phyloP scores from a whole-genome alignment of 2,797 vertebrate species.

The Trematomus bernacchii region DNA sequence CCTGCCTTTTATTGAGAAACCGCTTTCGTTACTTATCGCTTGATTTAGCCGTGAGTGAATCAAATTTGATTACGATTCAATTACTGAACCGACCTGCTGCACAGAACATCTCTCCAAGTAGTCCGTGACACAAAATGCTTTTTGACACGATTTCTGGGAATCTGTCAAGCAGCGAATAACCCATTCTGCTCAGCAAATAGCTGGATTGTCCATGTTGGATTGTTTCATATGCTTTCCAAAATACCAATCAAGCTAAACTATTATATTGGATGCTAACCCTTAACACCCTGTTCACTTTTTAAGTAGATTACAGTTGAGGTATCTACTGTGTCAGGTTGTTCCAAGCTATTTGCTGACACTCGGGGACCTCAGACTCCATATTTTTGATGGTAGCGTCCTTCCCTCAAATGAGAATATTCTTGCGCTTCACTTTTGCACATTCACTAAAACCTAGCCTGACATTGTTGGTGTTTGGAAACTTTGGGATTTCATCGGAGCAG shows the following conservation, averaged over 20 bases:
- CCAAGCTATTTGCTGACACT: not conserved
- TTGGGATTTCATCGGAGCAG: not conserved
- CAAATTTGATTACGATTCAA: constrained; percentile 42
- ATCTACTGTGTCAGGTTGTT: not conserved
- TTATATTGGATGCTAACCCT: not conserved
- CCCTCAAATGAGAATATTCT: constrained; percentile 4
- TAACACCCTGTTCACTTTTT: not conserved
- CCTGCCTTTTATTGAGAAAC: not conserved
- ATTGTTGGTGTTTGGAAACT: constrained; percentile 3
- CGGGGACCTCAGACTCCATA: not conserved
- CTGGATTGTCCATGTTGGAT: constrained; percentile 1
- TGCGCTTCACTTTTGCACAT: constrained; percentile 3
- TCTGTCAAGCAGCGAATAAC: constrained; percentile 22
- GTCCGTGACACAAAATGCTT: constrained; percentile 12
- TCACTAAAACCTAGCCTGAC: constrained; percentile 5
- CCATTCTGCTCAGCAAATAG: constrained; percentile 17
- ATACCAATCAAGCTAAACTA: constrained; percentile 1
- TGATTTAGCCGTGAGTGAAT: constrained; percentile 39
- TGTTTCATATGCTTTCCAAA: not conserved
- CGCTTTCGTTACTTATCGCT: constrained; percentile 10
- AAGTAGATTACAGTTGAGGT: not conserved
- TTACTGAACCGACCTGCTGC: constrained; percentile 19
- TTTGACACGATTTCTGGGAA: constrained; percentile 26
- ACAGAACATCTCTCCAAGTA: not conserved
- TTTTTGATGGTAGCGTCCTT: not conserved